phyloP scores from a whole-genome alignment of 1,140 invertebrate species.

The Drosophila neocordata region DNA sequence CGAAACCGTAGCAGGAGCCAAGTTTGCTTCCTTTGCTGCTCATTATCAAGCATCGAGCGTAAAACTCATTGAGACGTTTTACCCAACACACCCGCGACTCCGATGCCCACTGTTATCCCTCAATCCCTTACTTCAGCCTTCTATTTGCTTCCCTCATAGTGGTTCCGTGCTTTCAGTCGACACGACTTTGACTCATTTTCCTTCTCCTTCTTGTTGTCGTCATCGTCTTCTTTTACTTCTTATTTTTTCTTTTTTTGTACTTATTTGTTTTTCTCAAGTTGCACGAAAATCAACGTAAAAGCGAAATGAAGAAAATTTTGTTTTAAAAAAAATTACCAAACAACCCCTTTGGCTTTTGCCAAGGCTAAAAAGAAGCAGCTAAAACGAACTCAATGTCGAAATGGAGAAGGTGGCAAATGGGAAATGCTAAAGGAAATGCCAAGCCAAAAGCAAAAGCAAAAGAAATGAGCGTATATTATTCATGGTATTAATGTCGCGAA shows the following conservation, averaged over 20 bases:
- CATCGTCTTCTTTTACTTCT: neutral
- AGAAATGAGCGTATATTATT: slow-evolving; percentile 79
- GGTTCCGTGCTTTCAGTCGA: slow-evolving; percentile 28
- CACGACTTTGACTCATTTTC: slow-evolving; percentile 69
- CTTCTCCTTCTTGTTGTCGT: slow-evolving; percentile 14
- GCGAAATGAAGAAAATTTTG: slow-evolving; percentile 75
- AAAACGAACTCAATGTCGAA: slow-evolving; percentile 15
- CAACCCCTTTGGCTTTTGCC: slow-evolving; percentile 76
- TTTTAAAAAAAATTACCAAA: slow-evolving; percentile 59
- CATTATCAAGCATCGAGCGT: slow-evolving; percentile 78
- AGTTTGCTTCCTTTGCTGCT: slow-evolving; percentile 44
- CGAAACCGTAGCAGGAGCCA: slow-evolving; percentile 12
- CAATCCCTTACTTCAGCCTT: neutral
- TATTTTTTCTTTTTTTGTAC: slow-evolving; percentile 40
- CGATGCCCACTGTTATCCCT: neutral
- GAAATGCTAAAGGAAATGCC: slow-evolving; percentile 24
- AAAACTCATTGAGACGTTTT: slow-evolving; percentile 81
- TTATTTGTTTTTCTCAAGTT: slow-evolving; percentile 70
- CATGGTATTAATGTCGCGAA: slow-evolving; percentile 74
- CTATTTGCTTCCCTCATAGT: neutral
- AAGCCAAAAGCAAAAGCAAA: slow-evolving; percentile 51
- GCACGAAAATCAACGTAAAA: slow-evolving; percentile 68
- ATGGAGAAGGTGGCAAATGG: slow-evolving; percentile 8
- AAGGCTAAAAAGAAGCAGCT: slow-evolving; percentile 23
- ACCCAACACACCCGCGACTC: slow-evolving; percentile 30